These are phyloP conservation scores for Mycteria americana DNA, from an alignment of 2,797 vertebrate species.

Conservation along the genomic window DNA sequence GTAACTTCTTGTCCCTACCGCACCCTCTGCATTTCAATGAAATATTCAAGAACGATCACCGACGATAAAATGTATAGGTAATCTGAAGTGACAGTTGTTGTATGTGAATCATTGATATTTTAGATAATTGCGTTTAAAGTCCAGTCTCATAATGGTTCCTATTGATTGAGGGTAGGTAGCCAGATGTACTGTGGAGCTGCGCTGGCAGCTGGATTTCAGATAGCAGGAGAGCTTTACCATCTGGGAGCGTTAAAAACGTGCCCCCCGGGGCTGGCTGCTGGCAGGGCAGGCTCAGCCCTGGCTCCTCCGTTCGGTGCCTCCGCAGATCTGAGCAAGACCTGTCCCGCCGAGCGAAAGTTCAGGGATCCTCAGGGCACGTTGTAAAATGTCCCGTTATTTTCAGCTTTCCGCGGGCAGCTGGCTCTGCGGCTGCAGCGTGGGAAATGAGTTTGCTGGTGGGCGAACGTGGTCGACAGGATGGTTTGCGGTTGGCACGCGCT, in stretches of 20 bases:
- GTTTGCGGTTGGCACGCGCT: background rate
- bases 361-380: background rate
- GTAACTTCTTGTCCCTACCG: background rate
- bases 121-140: conserved; percentile 53
- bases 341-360: background rate
- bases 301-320: background rate
- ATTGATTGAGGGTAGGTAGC: conserved; percentile 16
- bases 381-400: background rate
- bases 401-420: background rate
- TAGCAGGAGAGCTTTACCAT: background rate
- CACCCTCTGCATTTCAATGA: background rate
- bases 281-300: no score
- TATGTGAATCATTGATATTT: conserved; percentile 29
- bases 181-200: background rate
- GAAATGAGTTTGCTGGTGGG: background rate
- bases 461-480: background rate
- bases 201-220: background rate
- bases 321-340: background rate
- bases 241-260: background rate
- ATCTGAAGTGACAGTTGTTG: conserved; percentile 38
- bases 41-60: conserved; percentile 27
- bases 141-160: conserved; percentile 5
- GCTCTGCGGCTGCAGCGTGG: background rate
- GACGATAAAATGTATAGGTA: background rate
- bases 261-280: background rate